A percentile compares a stretch with the other conserved stretches of the same genome.
These are phyloP conservation scores for Anagyrus pseudococci DNA, from an alignment of 2,888 invertebrate species.

Conservation along the genomic window DNA sequence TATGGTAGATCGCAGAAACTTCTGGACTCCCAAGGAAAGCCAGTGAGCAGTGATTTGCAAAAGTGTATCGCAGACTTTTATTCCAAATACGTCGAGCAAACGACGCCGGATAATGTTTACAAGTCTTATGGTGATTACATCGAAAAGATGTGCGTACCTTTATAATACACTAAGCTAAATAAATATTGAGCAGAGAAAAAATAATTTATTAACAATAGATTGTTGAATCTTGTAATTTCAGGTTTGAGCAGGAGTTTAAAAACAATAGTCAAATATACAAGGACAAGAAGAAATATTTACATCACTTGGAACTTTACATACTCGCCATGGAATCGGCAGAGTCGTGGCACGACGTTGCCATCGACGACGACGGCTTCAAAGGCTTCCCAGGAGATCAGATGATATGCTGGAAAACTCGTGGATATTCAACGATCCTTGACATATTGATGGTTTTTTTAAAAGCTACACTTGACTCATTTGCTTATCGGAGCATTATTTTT, in stretches of 20 bases:
- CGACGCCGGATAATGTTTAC: background rate
- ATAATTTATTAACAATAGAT: background rate
- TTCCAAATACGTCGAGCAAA: background rate
- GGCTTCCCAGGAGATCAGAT: slow-evolving; percentile 29
- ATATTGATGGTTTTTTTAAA: slow-evolving; percentile 50
- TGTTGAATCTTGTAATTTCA: too few relatives aligned
- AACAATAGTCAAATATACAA: slow-evolving; percentile 35
- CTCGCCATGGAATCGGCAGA: slow-evolving; percentile 14
- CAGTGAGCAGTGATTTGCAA: slow-evolving; percentile 22
- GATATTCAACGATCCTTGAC: slow-evolving; percentile 49
- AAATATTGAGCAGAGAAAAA: too few relatives aligned
- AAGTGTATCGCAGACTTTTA: slow-evolving; percentile 6
- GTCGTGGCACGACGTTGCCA: slow-evolving; percentile 34
- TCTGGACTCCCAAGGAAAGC: slow-evolving; percentile 37
- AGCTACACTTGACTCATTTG: too few relatives aligned
- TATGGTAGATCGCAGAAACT: slow-evolving; percentile 24
- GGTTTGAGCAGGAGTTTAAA: slow-evolving; percentile 39
- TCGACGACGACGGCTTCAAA: background rate
- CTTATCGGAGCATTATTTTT: too few relatives aligned
- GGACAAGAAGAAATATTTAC: slow-evolving; percentile 32
- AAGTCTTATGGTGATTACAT: slow-evolving; percentile 18
- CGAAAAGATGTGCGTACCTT: slow-evolving; percentile 16
- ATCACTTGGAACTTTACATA: slow-evolving; percentile 34
- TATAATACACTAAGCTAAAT: background rate
- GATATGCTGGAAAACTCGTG: slow-evolving; percentile 51